A percentile compares a stretch with the other conserved stretches of the same genome.
Evolutionary conservation across 2,797 vertebrate species (phyloP).

Genomic region (Diplodus puntazzo): DNA sequence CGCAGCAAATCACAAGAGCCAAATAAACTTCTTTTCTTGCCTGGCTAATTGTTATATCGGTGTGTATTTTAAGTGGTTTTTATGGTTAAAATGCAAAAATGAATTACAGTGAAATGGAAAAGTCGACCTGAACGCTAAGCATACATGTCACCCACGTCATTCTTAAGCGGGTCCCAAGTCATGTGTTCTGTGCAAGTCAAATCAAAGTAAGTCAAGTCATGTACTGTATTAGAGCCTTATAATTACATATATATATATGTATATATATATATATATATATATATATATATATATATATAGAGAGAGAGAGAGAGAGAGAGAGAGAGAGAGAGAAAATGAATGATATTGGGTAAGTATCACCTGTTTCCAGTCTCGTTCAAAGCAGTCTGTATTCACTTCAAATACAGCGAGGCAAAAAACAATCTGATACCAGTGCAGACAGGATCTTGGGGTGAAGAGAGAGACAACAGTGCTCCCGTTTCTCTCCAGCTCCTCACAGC

Average conservation of each 20-base stretch:
- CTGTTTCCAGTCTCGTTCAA: neutral
- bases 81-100: neutral
- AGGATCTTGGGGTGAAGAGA: neutral
- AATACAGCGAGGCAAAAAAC: neutral
- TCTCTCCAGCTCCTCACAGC: constrained; percentile 24
- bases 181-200: too few species aligned
- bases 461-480: constrained; percentile 14
- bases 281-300: too few species aligned
- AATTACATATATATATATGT: too few species aligned
- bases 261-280: too few species aligned
- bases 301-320: too few species aligned
- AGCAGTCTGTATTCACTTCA: constrained; percentile 3
- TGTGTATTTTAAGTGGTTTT: neutral
- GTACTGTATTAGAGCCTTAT: too few species aligned
- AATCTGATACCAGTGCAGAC: constrained; percentile 8
- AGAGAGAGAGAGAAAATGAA: too few species aligned
- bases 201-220: too few species aligned
- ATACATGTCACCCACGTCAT: too few species aligned
- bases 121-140: neutral
- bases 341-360: neutral
- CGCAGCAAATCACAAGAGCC: neutral
- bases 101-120: neutral
- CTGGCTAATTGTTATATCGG: neutral
- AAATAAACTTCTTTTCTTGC: neutral
- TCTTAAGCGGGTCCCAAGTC: too few species aligned